phyloP scores from a whole-genome alignment of 2,797 vertebrate species.

The Brotogeris chrysoptera region DNA sequence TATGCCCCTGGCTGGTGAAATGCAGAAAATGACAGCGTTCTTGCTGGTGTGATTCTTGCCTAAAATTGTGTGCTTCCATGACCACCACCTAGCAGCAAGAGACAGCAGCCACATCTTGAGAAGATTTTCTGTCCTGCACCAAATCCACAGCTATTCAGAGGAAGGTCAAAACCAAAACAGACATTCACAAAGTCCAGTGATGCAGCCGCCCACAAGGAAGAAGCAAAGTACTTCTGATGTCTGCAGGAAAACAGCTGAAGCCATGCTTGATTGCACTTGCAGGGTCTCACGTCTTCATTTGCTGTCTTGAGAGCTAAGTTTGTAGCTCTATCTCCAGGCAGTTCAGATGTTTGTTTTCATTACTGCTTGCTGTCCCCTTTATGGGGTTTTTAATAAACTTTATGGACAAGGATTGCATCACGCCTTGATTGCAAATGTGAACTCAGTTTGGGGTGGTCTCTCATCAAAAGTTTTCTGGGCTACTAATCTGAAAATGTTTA shows the following conservation, averaged over 20 bases:
- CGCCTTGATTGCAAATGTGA: not conserved
- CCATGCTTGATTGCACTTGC: not conserved
- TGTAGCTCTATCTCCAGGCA: not conserved
- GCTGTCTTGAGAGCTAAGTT: not conserved
- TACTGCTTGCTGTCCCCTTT: not conserved
- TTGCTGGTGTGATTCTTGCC: not conserved
- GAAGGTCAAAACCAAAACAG: not conserved
- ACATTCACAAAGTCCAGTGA: not conserved
- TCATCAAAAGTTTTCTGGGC: not conserved
- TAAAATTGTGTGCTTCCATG: not conserved
- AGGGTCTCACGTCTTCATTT: not conserved
- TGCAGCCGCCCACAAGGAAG: not conserved
- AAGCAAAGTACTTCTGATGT: not conserved
- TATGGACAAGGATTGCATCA: not conserved
- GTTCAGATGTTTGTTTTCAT: not conserved
- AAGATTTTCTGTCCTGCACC: not conserved
- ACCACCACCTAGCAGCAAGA: not conserved
- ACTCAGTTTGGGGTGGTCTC: not conserved
- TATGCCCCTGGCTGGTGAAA: not conserved
- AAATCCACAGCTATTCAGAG: rapidly evolving
- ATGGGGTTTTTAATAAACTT: not conserved
- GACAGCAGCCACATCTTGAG: not conserved
- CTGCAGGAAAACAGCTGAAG: not conserved
- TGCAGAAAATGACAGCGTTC: not conserved
- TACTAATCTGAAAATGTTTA: not conserved